These are phyloP conservation scores for Siphamia tubifer DNA, from an alignment of 2,113 vertebrate genomes.

Conservation along the genomic window DNA sequence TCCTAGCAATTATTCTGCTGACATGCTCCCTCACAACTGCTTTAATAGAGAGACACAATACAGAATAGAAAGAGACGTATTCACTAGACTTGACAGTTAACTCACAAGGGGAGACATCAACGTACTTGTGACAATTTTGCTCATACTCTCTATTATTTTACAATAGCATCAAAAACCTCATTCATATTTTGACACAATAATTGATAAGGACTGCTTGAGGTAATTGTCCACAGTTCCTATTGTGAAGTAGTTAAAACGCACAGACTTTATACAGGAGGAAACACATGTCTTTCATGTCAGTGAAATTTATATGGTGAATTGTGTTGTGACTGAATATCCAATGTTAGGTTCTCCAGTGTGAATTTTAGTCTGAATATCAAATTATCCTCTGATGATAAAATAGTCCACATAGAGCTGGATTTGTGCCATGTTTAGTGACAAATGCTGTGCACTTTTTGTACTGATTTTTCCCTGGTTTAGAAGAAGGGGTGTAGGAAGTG, in stretches of 20 bases:
- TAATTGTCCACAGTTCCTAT: constrained; percentile 54
- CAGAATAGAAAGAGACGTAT: constrained; percentile 56
- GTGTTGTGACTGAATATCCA: constrained; percentile 37
- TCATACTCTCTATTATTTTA: constrained; percentile 59
- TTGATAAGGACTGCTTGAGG: constrained; percentile 42
- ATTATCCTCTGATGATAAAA: constrained; percentile 18
- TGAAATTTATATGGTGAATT: constrained; percentile 45
- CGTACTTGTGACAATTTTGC: constrained; percentile 54
- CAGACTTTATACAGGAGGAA: constrained; percentile 34
- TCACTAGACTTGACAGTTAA: constrained; percentile 67
- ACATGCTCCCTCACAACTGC: constrained; percentile 57
- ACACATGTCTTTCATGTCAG: constrained; percentile 36
- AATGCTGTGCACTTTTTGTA: background rate
- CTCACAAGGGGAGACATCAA: constrained; percentile 62
- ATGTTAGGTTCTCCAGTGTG: constrained; percentile 13
- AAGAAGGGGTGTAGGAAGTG: too few relatives aligned
- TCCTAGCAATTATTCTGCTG: constrained; percentile 67
- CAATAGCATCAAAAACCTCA: constrained; percentile 43
- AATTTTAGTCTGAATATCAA: constrained; percentile 13
- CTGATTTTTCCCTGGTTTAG: background rate
- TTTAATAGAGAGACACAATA: constrained; percentile 65
- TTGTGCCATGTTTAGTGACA: background rate
- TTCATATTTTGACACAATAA: constrained; percentile 57
- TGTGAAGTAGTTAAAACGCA: constrained; percentile 29
- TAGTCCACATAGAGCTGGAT: background rate